Conservation (phyloP, 2,888 invertebrate species). For the Melieria picta region DNA sequence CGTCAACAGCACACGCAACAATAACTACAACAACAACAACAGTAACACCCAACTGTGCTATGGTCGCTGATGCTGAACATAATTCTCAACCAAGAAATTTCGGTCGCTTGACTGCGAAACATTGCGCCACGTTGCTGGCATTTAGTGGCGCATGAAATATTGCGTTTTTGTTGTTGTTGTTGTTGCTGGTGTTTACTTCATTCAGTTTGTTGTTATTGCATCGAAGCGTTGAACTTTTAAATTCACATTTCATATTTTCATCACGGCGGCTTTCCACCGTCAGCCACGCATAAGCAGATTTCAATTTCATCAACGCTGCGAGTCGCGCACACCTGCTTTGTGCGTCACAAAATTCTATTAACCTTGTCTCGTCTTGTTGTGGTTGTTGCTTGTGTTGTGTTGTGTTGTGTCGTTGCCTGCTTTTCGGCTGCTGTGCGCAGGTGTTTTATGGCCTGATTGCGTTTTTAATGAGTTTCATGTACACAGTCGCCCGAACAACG, state of each 20-base stretch:
- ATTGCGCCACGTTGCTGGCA: no score
- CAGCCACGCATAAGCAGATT: background rate
- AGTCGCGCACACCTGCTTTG: background rate
- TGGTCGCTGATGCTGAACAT: no score
- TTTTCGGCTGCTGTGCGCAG: background rate
- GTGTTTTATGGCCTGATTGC: conserved; percentile 20
- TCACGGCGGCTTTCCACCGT: background rate
- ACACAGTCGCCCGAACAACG: no score
- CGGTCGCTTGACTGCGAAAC: no score
- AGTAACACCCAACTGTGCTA: no score
- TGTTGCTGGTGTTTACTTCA: background rate
- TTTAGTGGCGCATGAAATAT: background rate
- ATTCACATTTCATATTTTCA: conserved; percentile 1
- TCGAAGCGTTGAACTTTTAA: background rate
- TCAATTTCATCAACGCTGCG: background rate
- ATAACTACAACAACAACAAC: background rate
- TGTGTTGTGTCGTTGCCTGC: background rate
- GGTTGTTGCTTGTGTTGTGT: background rate
- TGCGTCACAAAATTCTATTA: background rate
- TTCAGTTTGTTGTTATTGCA: background rate
- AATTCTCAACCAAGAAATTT: no score
- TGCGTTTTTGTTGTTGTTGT: background rate
- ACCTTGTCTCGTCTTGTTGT: background rate
- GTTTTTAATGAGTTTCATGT: conserved; percentile 12
- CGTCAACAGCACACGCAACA: background rate